Evolutionary conservation across 2,113 vertebrate genomes (phyloP).

Genomic region (Protobothrops mucrosquamatus): DNA sequence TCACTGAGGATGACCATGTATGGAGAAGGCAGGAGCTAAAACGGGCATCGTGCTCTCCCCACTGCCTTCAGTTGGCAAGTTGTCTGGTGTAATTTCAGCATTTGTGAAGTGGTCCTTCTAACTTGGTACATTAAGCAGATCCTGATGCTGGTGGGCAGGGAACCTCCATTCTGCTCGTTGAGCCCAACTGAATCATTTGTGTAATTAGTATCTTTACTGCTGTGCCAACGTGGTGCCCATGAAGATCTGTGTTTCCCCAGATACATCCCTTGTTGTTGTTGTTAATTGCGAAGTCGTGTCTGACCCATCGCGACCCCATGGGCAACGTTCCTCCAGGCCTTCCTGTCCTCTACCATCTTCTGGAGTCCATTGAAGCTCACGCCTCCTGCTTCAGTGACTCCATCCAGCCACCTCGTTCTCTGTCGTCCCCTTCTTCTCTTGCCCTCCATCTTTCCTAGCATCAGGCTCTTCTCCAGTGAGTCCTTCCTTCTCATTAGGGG

Average conservation of each 20-base stretch:
- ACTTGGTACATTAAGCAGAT: background rate
- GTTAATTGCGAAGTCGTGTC: no score
- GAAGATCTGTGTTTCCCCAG: background rate
- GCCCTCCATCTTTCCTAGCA: no score
- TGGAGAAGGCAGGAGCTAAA: background rate
- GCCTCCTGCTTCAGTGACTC: no score
- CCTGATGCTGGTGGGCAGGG: background rate
- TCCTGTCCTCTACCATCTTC: no score
- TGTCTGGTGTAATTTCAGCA: background rate
- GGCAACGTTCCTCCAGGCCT: no score
- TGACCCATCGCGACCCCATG: no score
- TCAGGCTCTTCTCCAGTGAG: no score
- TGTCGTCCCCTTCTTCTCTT: no score
- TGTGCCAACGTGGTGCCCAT: background rate
- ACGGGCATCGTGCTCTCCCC: background rate
- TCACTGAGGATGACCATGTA: constrained; percentile 18
- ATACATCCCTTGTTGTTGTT: no score
- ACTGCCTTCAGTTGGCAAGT: background rate
- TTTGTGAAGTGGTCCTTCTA: background rate
- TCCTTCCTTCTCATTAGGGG: no score
- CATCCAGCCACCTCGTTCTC: no score
- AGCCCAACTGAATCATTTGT: background rate
- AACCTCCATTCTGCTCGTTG: background rate
- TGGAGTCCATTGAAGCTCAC: no score
- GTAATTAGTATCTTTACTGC: background rate